Evolutionary conservation across 2,113 vertebrate genomes (phyloP), one percentile per base, ranked within the genome.

Genomic region (Strix uralensis): DNA sequence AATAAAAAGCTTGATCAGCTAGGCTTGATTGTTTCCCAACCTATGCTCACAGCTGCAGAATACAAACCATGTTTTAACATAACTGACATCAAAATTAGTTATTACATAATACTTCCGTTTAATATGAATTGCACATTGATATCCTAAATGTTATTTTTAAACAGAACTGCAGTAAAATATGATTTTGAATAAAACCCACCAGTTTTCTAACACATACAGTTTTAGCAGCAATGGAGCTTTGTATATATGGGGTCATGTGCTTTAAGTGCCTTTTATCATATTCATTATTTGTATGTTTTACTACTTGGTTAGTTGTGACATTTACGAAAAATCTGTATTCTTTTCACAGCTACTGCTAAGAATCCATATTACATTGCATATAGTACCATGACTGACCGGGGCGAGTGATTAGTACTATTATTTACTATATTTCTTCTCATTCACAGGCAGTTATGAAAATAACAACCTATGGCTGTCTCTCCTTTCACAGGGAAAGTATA

Each of bases 31-130:
- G 32, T 95, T 98, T 94, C 89, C 94, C 55, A 97, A 90, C 77
- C 85, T 97, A 95, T 38, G 87, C 86, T 97, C 94, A 95, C 88
- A 97, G 91, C 92, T 91, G 96, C 84, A 95, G 94, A 92, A 94
- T 63, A 96, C 81, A 96, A 97, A 96, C 57, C 92, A 84, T 34
- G 81, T 79, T 97, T 94, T 92, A 88, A 94, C 86, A 93, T 27
- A 96, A 88, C 65, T 91, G 93, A 92, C 92, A 90, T 90, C 2
- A 85, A 89, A 95, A 94, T 95, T 67, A 77, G 36, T 77, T 80
- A 86, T 89, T 94, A 94, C 42, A 89, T 87, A 94, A 74, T 88
- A 88, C 52, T 95, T 61, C 20, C 29, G 55, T 78, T 97, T 92
- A 73, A 95, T 84, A 96, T 47, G 59, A 95, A 71, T 85, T 93